Conservation (phyloP, 1,140 invertebrate genomes). For the Gonatopus flavifemur region DNA sequence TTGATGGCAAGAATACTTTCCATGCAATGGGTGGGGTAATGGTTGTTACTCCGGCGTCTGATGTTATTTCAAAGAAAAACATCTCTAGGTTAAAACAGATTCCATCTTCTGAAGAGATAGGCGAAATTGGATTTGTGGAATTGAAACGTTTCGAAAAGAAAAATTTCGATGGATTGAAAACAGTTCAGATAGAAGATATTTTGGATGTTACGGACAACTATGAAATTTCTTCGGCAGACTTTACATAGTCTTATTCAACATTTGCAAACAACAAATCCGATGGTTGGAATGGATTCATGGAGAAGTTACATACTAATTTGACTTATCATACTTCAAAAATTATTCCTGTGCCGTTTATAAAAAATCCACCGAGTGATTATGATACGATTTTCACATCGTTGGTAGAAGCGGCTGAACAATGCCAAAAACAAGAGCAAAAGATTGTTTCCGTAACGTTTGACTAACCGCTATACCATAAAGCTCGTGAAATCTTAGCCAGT, state of each 20-base stretch:
- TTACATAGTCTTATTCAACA: neutral
- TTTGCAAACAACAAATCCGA: neutral
- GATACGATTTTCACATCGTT: neutral
- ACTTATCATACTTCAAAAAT: neutral
- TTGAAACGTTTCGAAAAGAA: conserved; percentile 2
- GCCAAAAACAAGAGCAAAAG: neutral
- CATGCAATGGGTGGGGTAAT: conserved; percentile 29
- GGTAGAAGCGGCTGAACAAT: neutral
- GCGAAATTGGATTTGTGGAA: conserved; percentile 1
- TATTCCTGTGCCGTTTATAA: neutral
- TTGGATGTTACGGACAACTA: neutral
- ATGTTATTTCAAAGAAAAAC: neutral
- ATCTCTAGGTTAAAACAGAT: conserved; percentile 3
- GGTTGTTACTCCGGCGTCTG: conserved; percentile 15
- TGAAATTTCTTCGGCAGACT: neutral
- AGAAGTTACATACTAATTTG: neutral
- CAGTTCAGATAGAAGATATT: conserved; percentile 5
- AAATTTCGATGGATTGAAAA: neutral
- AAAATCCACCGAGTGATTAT: neutral
- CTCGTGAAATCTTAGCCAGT: neutral
- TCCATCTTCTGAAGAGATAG: conserved; percentile 4
- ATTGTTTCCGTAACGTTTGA: neutral
- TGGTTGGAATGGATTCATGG: neutral
- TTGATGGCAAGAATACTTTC: conserved; percentile 30
- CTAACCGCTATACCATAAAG: conserved; percentile 2